Evolutionary conservation across 2,888 invertebrate genomes (phyloP).

Genomic region (Aricia artaxerxes): DNA sequence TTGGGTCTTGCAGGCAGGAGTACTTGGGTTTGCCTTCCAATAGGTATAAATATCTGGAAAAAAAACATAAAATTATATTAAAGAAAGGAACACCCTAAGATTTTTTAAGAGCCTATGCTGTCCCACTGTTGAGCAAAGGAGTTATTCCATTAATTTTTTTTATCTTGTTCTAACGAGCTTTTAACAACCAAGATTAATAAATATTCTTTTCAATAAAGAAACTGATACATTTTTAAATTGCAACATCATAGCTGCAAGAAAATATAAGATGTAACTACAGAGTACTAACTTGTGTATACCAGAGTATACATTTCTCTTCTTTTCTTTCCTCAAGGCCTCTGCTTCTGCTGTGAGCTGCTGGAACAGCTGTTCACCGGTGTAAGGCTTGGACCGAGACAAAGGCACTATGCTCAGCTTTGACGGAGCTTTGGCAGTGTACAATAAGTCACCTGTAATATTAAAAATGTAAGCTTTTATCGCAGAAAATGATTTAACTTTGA

Average conservation of each 20-base stretch:
- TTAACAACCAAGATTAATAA: too few species aligned
- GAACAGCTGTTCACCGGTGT: slow-evolving; percentile 85
- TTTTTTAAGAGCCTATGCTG: too few species aligned
- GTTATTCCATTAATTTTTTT: too few species aligned
- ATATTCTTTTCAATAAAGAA: too few species aligned
- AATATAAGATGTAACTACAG: background rate
- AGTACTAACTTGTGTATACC: slow-evolving; percentile 86
- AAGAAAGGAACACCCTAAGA: background rate
- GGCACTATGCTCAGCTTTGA: slow-evolving; percentile 84
- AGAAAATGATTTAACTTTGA: too few species aligned
- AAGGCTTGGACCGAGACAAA: slow-evolving; percentile 79
- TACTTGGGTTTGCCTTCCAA: slow-evolving; percentile 87
- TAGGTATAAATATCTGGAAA: slow-evolving; percentile 87
- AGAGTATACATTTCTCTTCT: slow-evolving; percentile 89
- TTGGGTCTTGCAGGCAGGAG: slow-evolving; percentile 85
- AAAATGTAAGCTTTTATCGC: background rate
- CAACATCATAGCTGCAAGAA: background rate
- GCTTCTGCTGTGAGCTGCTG: slow-evolving; percentile 87
- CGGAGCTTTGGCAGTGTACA: slow-evolving; percentile 86
- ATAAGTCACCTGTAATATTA: slow-evolving; percentile 69
- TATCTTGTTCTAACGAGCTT: too few species aligned
- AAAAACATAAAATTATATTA: too few species aligned
- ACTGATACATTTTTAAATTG: background rate
- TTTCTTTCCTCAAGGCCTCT: slow-evolving; percentile 89
- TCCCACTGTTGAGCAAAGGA: too few species aligned